Evolutionary conservation across 2,797 vertebrate genomes (phyloP).

Genomic region (Brachyalestes nurse): DNA sequence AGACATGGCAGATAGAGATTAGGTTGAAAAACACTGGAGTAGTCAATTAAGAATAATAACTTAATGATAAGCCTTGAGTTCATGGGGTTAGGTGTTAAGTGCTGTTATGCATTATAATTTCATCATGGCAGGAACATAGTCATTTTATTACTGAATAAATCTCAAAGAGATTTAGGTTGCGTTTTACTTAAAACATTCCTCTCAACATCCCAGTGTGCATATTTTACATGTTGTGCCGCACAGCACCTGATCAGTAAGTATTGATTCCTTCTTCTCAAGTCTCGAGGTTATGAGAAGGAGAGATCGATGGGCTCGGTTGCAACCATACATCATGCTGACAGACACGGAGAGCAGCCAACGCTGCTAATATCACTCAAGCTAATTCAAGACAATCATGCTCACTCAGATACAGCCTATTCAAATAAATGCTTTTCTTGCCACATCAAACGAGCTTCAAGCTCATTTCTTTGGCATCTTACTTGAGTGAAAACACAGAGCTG

Average conservation of each 20-base stretch:
- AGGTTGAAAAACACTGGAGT: neutral
- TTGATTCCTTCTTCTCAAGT: conserved; percentile 64
- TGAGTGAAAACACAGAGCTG: neutral
- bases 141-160: neutral
- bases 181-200: neutral
- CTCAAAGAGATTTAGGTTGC: neutral
- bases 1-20: neutral
- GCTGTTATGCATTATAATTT: neutral
- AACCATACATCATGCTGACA: conserved; percentile 57
- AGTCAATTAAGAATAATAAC: neutral
- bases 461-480: neutral
- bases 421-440: neutral
- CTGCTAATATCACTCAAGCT: conserved; percentile 11
- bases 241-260: conserved; percentile 54
- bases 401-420: conserved; percentile 6
- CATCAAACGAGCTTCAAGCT: neutral
- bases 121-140: neutral
- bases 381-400: neutral
- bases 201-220: neutral
- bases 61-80: neutral
- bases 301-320: conserved; percentile 64
- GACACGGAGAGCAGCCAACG: conserved; percentile 19
- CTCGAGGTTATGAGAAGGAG: conserved; percentile 44
- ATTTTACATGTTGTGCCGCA: conserved; percentile 2
- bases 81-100: neutral